Conservation (phyloP, 1,140 invertebrate species). For the Diploscapter pachys region DNA sequence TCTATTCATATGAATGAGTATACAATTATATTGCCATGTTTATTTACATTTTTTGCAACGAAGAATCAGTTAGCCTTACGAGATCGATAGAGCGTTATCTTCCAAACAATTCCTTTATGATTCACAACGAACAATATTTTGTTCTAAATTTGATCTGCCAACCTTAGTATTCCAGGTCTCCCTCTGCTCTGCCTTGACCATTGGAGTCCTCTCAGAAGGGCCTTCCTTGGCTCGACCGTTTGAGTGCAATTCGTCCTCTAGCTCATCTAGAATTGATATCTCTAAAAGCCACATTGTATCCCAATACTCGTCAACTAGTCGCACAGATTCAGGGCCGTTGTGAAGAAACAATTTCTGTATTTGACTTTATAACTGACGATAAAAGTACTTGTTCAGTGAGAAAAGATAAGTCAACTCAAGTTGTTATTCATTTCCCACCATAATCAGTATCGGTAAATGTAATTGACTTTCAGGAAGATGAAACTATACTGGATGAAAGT, state of each 20-base stretch:
- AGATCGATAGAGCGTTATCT: too few species aligned
- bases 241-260: neutral
- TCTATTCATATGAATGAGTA: too few species aligned
- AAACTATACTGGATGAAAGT: too few species aligned
- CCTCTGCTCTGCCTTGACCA: conserved; percentile 10
- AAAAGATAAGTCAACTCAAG: neutral
- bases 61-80: too few species aligned
- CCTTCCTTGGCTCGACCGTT: conserved; percentile 16
- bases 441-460: too few species aligned
- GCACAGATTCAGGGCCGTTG: neutral
- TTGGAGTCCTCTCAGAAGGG: neutral
- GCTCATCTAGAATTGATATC: neutral
- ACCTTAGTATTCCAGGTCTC: conserved; percentile 24
- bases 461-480: too few species aligned
- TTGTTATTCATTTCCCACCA: neutral
- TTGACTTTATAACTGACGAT: neutral
- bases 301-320: conserved; percentile 8
- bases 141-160: neutral
- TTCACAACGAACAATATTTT: neutral
- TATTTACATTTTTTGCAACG: too few species aligned
- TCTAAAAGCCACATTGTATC: neutral
- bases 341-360: neutral
- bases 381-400: neutral
- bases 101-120: too few species aligned
- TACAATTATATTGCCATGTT: too few species aligned